Percentiles rank a stretch among this genome's conserved stretches.
Conservation (phyloP, 1,140 invertebrate genomes). For the Camponotus pennsylvanicus region DNA sequence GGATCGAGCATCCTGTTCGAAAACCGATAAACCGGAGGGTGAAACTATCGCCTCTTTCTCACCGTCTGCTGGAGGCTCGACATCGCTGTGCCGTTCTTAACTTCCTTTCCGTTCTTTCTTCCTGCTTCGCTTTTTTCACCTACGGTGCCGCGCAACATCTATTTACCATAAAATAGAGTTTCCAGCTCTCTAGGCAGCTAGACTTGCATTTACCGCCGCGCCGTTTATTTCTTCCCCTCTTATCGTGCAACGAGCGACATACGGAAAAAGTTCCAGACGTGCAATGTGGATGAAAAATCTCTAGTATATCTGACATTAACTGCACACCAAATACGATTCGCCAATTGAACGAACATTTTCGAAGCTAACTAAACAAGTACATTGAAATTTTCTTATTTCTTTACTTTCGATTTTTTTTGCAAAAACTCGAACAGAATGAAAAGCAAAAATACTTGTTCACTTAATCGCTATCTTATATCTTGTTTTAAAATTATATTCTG, state of each 20-base stretch:
- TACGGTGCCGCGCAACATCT: slow-evolving; percentile 62
- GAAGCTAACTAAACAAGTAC: not conserved
- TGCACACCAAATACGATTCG: not conserved
- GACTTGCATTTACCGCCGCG: slow-evolving; percentile 40
- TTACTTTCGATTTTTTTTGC: not conserved
- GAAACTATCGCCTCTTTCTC: slow-evolving; percentile 53
- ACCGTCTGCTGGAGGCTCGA: slow-evolving; percentile 37
- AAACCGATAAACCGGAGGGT: slow-evolving; percentile 71
- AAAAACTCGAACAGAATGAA: not conserved
- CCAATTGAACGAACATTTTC: slow-evolving; percentile 41
- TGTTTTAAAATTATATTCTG: not conserved
- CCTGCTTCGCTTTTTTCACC: slow-evolving; percentile 34
- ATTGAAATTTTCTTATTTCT: slow-evolving; percentile 9
- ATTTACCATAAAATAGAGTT: slow-evolving; percentile 78
- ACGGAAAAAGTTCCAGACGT: slow-evolving; percentile 69
- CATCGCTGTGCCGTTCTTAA: slow-evolving; percentile 58
- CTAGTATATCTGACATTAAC: slow-evolving; percentile 53
- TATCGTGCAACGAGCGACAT: slow-evolving; percentile 73
- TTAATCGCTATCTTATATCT: not conserved
- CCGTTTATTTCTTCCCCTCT: slow-evolving; percentile 71
- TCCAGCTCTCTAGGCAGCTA: slow-evolving; percentile 70
- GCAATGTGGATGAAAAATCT: slow-evolving; percentile 49
- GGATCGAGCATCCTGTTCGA: slow-evolving; percentile 41
- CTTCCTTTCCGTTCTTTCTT: slow-evolving; percentile 55
- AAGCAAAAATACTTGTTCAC: slow-evolving; percentile 19